Evolutionary conservation across 2,888 invertebrate genomes (phyloP), one percentile per base, ranked within the genome.

Genomic region (Peribatodes rhomboidaria): DNA sequence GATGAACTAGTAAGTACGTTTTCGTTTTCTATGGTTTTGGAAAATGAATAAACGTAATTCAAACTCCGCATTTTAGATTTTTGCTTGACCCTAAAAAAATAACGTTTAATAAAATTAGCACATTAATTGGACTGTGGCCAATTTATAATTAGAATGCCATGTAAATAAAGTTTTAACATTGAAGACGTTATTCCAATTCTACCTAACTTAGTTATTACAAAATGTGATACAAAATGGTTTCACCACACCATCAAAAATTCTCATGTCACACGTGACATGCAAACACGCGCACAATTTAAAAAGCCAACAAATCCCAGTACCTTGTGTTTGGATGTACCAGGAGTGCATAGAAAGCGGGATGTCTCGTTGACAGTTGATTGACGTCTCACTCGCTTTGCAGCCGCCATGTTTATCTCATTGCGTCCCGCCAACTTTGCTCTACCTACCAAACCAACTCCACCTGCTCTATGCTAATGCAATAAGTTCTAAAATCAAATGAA

Each of bases 321-420:
- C 89, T 87, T 86, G 81, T 78, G 72, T 84, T 81, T 75, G 77
- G 76, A 77, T 76, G 84, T 90, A 90, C 90, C 83, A 89, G 88
- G 88, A 88, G 89, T 75, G 84, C 86, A 90, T 88, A 84, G 85
- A 81, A 84, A 82, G 83, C 84, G 87, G 87, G 88, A 91, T 88
- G 83, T 86, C 84, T 73, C 56, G 89, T 80, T 91, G 92, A 93
- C 92, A 91, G 88, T 84, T 92, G 92, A 93, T 92, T 93, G 92
- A 93, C 92, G 80, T 89, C 92, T 93, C 85, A 92, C 92, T 93
- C 89, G 87, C 78, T 80, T 86, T 81, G 80, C 80, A 83, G 82
- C 85, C 76, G 86, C 89, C 90, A 89, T 90, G 87, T 92, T 92
- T 90, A 90, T 89, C 86, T 89, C 87, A 88, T 88, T 88, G 83